Base-by-base conservation (phyloP, 64 coral and sea anemone genomes). In the Hydrozoanthus tunicans region DNA sequence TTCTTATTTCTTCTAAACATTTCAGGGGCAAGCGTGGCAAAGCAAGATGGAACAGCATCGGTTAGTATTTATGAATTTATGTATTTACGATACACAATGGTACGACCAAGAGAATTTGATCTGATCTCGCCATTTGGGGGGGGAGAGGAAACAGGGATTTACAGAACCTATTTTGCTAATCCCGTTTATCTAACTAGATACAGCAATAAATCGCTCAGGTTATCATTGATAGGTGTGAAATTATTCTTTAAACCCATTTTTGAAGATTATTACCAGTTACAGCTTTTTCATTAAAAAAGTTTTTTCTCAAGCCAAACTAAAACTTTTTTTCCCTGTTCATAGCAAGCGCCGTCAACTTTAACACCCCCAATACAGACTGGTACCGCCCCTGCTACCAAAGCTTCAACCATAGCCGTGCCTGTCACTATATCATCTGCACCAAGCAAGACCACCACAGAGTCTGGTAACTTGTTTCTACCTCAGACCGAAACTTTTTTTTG, bases 361-460 rank as follows among this genome's bases (percentile, higher is more conserved):
- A 58, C 81, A 15, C 11, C 82, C 14, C 26, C 91, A 14, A 55
- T 24, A 51, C 84, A 72, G 1, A 4, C 84, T 51, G 84, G 54
- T 88, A 9, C 75, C 4, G 86, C 81, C 80, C 5, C 94, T 20
- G 73, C 51, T 69, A 58, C 78, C 59, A 55, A 51, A 20, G 82
- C 63, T 70, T 62, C 94, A 27, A 57, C 68, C 54, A 60, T 79
- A 76, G 58, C 86, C 12, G 17, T 76, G 51, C 84, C 94, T 5
- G 86, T 75, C 32, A 88, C 84, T 56, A 62, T 66, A 73, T 59
- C 68, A 14, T 74, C 84, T 43, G 11, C 84, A 59, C 10, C 56
- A 27, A 88, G 17, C 20, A 88, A 73, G 17, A 27, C 54, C n/a
- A 26, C 17, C 6, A 6, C 56, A 57, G 84, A 88, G 23, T 70